Percentiles rank a stretch among this genome's conserved stretches.
Evolutionary conservation across 1,140 invertebrate species (phyloP).

Genomic region (Leptopilina clavipes): DNA sequence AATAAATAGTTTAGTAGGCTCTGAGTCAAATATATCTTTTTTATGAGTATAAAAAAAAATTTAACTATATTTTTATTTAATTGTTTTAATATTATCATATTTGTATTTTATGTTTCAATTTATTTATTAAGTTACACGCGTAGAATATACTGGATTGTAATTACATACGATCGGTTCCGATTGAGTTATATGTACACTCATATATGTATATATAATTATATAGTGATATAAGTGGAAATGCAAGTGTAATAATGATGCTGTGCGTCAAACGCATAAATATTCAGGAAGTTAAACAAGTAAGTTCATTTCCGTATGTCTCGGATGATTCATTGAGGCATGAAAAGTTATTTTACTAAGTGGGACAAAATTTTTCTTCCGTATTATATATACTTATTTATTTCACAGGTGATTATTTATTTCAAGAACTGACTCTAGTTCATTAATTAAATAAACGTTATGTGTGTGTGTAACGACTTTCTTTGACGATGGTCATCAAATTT

Average conservation of each 20-base stretch:
- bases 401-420: slow-evolving; percentile 2
- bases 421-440: not conserved
- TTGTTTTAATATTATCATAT: too few relatives aligned
- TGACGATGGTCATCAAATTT: not conserved
- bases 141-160: not conserved
- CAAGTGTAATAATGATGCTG: slow-evolving; percentile 20
- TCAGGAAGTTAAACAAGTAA: slow-evolving; percentile 14
- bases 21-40: too few relatives aligned
- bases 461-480: not conserved
- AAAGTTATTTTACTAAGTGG: not conserved
- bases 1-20: too few relatives aligned
- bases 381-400: not conserved
- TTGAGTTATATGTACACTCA: not conserved
- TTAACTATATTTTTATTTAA: too few relatives aligned
- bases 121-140: not conserved
- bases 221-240: not conserved
- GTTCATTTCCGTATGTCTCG: not conserved
- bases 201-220: too few relatives aligned
- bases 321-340: slow-evolving; percentile 20
- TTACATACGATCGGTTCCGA: not conserved
- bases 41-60: too few relatives aligned
- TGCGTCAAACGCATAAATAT: not conserved
- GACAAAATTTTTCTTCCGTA: slow-evolving; percentile 12
- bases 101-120: too few relatives aligned
- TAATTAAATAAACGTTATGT: not conserved